Conservation (phyloP, 1,140 invertebrate species). For the Cotesia vestalis region DNA sequence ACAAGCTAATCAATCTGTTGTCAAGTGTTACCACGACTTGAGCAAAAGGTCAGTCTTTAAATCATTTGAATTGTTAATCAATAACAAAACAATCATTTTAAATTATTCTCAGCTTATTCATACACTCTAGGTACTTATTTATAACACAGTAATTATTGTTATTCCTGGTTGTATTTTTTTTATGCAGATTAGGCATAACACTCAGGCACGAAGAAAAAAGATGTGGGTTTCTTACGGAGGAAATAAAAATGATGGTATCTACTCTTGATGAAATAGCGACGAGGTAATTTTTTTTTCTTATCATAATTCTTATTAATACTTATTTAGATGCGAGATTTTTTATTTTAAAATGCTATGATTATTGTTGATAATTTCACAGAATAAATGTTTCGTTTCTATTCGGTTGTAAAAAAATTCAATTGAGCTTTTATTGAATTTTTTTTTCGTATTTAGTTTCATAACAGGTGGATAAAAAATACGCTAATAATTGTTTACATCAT, state of each 20-base stretch:
- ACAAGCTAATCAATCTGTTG: constrained; percentile 89
- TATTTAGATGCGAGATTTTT: too few species aligned
- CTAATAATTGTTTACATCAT: too few species aligned
- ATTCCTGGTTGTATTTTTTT: constrained; percentile 18
- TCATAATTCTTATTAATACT: background rate
- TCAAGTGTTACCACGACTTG: constrained; percentile 94
- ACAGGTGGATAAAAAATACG: too few species aligned
- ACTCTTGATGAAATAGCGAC: constrained; percentile 74
- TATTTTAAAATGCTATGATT: too few species aligned
- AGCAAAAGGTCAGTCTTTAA: constrained; percentile 72
- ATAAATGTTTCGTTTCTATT: too few species aligned
- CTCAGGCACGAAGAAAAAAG: constrained; percentile 90
- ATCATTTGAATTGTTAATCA: background rate
- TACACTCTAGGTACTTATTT: background rate
- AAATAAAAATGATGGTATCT: constrained; percentile 88
- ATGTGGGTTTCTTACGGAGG: constrained; percentile 86
- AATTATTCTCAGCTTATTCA: background rate
- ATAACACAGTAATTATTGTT: background rate
- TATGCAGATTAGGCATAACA: constrained; percentile 80
- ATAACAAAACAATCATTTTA: background rate
- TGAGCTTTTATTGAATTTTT: too few species aligned
- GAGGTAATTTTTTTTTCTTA: constrained; percentile 51
- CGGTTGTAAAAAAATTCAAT: too few species aligned
- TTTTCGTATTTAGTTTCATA: too few species aligned
- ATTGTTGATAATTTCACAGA: too few species aligned